Percentiles rank a stretch among this genome's conserved stretches.
Evolutionary conservation across 1,140 invertebrate genomes (phyloP).

Genomic region (Drosophila aff.): DNA sequence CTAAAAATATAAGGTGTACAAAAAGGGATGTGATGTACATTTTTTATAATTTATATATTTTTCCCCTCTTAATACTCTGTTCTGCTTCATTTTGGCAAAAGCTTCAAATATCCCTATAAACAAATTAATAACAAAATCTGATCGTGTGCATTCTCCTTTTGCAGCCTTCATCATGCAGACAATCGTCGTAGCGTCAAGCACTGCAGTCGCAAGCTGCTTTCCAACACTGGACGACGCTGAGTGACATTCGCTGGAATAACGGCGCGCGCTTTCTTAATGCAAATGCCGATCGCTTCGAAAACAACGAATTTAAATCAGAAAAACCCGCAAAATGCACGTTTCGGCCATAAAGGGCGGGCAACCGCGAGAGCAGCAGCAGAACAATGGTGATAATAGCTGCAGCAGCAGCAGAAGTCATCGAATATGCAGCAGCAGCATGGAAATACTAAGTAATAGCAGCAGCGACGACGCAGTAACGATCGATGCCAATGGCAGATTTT

Average conservation of each 20-base stretch:
- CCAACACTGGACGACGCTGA: constrained; percentile 47
- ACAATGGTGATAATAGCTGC: constrained; percentile 20
- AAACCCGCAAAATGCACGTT: constrained; percentile 73
- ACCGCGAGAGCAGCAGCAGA: constrained; percentile 11
- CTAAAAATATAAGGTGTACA: no score
- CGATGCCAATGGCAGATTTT: constrained; percentile 57
- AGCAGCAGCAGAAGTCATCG: constrained; percentile 11
- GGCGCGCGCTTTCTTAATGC: constrained; percentile 41
- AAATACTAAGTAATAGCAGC: constrained; percentile 28
- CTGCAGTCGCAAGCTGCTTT: constrained; percentile 29
- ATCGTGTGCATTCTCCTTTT: constrained; percentile 20
- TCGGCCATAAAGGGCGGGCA: constrained; percentile 56
- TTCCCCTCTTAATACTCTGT: background rate
- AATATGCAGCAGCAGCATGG: constrained; percentile 35
- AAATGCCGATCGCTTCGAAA: constrained; percentile 31
- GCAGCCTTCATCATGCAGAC: constrained; percentile 48
- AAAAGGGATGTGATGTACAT: background rate
- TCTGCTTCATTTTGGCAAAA: background rate
- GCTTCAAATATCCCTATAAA: background rate
- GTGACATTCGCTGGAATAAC: constrained; percentile 34
- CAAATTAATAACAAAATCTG: background rate
- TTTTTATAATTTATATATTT: background rate
- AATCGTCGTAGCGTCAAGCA: background rate
- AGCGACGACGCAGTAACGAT: constrained; percentile 32
- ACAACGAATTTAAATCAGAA: constrained; percentile 63